Evolutionary conservation across 2,113 vertebrate species (phyloP).

Genomic region (Phalacrocorax pelagicus): DNA sequence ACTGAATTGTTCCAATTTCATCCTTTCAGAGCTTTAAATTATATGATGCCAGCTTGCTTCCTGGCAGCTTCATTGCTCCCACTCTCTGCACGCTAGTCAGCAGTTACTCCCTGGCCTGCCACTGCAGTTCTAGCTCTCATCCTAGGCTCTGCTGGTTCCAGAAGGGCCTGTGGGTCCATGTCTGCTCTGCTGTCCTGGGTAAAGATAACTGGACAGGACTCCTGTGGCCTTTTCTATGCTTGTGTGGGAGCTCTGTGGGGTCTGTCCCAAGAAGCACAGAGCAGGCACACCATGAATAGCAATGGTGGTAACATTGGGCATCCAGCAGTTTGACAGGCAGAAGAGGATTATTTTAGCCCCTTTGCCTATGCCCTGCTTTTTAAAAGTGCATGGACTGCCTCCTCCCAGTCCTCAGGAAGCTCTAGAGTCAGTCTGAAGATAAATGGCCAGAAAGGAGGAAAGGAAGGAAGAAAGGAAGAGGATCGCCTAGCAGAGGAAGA

Average conservation of each 20-base stretch:
- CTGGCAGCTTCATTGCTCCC: background rate
- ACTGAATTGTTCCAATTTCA: background rate
- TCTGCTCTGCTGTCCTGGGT: background rate
- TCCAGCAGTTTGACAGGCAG: background rate
- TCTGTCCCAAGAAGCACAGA: background rate
- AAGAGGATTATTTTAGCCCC: background rate
- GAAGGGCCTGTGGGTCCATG: background rate
- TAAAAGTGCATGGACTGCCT: background rate
- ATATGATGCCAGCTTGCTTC: background rate
- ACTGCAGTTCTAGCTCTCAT: background rate
- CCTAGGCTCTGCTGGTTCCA: background rate
- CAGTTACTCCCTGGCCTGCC: background rate
- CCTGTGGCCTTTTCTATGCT: background rate
- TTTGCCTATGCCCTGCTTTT: background rate
- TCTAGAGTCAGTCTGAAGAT: background rate
- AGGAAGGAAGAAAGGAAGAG: background rate
- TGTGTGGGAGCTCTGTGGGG: background rate
- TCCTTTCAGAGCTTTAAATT: background rate
- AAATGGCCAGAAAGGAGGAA: background rate
- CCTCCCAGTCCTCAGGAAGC: background rate
- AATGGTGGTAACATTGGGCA: background rate
- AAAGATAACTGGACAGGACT: background rate
- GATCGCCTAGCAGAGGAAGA: background rate
- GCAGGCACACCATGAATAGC: background rate
- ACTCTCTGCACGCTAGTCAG: background rate